Base-by-base conservation (phyloP, 2,888 invertebrate genomes). In the Gonocerus acuteangulatus region DNA sequence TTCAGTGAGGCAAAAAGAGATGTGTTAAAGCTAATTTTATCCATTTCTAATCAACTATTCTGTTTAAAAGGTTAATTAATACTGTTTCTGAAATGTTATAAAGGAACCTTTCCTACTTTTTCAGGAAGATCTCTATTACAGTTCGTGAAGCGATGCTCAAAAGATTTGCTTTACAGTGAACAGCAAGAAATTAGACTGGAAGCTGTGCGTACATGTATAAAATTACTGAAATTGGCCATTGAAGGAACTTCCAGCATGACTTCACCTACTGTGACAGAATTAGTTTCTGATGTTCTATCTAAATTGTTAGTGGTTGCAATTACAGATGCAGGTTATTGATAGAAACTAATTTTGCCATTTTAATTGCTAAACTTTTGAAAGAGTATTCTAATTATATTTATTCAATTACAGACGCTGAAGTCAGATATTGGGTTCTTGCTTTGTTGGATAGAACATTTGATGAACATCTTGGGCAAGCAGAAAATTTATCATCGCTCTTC, bases 401-500 rank as follows among this genome's bases (percentile, higher is more conserved):
- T n/a, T n/a, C n/a, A n/a, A n/a, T n/a, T n/a, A 34, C 45, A 72
- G 96, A 97, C 74, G 85, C 93, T 42, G 93, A 94, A 74, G 95
- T 99, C 0, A 82, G 99, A 6, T 87, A 89, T 70, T 89, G 92
- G 77, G 97, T 97, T 0, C 76, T 99, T 22, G 86, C 89, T 64
- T 95, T 94, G 0, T 77, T 99, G 19, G 89, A 93, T 71, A 86
- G 88, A 66, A 86, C 88, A 18, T 99, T 99, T 74, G 95, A 99
- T 72, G 85, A 84, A 23, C 94, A 97, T 74, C 76, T 99, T 60
- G 96, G 97, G 0, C 96, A 99, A 76, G 90, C 96, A 0, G 95
- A 97, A 75, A 95, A 94, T 67, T 76, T 99, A 9, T 88, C 89
- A 69, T 89, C 92, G 0, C 78, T 99, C 9, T 94, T 96, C 71